Percentiles rank a stretch among this genome's conserved stretches.
phyloP scores from a whole-genome alignment of 2,888 invertebrate species.

The Diaphora mendica region DNA sequence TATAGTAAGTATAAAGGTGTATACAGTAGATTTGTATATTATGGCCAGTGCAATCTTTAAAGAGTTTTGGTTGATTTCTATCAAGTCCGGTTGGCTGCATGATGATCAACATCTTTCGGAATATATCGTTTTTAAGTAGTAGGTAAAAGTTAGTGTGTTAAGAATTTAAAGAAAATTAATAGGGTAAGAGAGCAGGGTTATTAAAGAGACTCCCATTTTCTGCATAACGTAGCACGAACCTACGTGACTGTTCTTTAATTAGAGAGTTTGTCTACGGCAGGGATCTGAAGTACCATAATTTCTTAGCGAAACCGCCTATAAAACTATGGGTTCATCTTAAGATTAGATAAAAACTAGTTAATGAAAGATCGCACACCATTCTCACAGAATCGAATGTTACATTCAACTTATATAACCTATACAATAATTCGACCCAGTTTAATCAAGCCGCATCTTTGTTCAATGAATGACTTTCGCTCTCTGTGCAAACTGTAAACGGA shows the following conservation, averaged over 20 bases:
- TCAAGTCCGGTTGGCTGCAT: no score
- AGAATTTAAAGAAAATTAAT: no score
- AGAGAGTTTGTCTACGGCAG: no score
- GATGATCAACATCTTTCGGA: no score
- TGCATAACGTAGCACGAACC: not conserved
- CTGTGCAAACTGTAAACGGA: slow-evolving; percentile 27
- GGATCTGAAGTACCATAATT: no score
- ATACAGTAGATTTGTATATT: not conserved
- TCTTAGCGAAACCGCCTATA: not conserved
- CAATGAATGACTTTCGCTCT: slow-evolving; percentile 42
- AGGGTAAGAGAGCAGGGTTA: not conserved
- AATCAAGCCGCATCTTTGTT: slow-evolving; percentile 46
- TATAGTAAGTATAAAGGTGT: not conserved
- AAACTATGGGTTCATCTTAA: not conserved
- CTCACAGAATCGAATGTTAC: slow-evolving; percentile 21
- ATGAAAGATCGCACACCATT: slow-evolving; percentile 2
- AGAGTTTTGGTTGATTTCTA: no score
- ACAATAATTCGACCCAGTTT: slow-evolving; percentile 45
- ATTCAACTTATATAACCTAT: slow-evolving; percentile 38
- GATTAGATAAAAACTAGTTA: slow-evolving; percentile 2
- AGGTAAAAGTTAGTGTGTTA: no score
- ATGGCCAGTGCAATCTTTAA: no score
- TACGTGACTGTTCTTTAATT: not conserved
- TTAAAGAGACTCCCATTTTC: not conserved
- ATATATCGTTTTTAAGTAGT: no score